Percentiles rank a stretch among this genome's conserved stretches.
Conservation (phyloP, 2,113 vertebrate genomes). For the Coptodon bakossiorum region DNA sequence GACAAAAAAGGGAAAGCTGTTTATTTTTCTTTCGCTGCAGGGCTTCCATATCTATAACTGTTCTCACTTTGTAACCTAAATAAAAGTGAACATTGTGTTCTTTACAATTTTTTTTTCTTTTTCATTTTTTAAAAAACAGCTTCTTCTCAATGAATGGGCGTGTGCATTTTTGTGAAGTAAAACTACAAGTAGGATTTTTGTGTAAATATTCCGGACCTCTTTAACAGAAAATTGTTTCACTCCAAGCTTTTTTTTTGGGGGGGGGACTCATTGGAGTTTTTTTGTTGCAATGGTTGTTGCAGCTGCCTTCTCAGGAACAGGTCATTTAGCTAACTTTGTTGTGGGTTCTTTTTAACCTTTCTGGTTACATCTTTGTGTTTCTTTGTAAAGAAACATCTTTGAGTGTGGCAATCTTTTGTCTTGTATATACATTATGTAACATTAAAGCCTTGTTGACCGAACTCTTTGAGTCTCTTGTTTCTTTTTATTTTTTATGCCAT, state of each 20-base stretch:
- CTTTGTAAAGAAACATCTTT: neutral
- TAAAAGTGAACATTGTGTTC: neutral
- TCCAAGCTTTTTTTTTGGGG: neutral
- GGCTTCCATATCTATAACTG: conserved; percentile 17
- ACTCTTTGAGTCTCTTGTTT: neutral
- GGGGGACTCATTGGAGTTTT: neutral
- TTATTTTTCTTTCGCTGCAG: neutral
- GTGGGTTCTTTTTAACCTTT: neutral
- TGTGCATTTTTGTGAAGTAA: neutral
- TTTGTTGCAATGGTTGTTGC: neutral
- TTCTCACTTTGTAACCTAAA: neutral
- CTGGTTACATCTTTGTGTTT: conserved; percentile 2
- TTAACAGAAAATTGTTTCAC: neutral
- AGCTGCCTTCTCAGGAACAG: conserved; percentile 12
- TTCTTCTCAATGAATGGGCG: neutral
- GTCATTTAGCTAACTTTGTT: neutral
- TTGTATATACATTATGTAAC: conserved; percentile 39
- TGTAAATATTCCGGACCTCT: neutral
- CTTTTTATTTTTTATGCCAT: neutral
- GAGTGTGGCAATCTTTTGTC: neutral
- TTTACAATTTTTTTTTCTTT: neutral
- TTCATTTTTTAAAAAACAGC: fast-evolving
- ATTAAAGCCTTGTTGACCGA: conserved; percentile 39
- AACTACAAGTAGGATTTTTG: neutral
- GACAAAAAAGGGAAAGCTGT: neutral